Evolutionary conservation across 2,113 vertebrate genomes (phyloP).

Genomic region (Chionomys nivalis): DNA sequence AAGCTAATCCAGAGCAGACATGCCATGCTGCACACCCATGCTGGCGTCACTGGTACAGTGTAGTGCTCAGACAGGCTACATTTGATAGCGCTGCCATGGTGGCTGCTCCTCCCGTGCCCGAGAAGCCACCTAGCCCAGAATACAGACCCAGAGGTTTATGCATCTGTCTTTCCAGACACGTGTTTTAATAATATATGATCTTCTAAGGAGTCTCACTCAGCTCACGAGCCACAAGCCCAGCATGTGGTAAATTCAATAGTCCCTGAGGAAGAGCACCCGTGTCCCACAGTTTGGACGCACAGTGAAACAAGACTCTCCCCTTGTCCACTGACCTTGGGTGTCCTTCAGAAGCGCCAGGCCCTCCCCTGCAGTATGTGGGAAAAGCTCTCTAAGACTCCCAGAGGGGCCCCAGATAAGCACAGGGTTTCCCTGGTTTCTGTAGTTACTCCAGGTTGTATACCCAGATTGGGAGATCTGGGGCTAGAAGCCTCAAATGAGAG

Average conservation of each 20-base stretch:
- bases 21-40: too few relatives aligned
- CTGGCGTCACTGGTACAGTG: not conserved
- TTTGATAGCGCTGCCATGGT: not conserved
- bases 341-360: not conserved
- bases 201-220: conserved; percentile 24
- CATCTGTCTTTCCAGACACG: not conserved
- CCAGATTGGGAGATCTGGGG: not conserved
- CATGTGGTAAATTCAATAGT: not conserved
- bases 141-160: not conserved
- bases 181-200: not conserved
- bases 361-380: not conserved
- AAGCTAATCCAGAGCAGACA: not conserved
- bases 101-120: not conserved
- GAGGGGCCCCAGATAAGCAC: not conserved
- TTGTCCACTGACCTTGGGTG: not conserved
- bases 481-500: not conserved
- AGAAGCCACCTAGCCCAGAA: not conserved
- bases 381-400: not conserved
- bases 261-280: not conserved
- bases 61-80: not conserved
- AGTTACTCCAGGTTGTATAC: not conserved
- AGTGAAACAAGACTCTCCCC: not conserved
- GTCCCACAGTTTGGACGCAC: not conserved
- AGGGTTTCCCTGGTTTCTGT: not conserved
- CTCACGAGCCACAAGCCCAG: not conserved